Percentiles rank a stretch among this genome's conserved stretches.
phyloP scores from a whole-genome alignment of 2,888 invertebrate species.

The Drosophila anomelani region DNA sequence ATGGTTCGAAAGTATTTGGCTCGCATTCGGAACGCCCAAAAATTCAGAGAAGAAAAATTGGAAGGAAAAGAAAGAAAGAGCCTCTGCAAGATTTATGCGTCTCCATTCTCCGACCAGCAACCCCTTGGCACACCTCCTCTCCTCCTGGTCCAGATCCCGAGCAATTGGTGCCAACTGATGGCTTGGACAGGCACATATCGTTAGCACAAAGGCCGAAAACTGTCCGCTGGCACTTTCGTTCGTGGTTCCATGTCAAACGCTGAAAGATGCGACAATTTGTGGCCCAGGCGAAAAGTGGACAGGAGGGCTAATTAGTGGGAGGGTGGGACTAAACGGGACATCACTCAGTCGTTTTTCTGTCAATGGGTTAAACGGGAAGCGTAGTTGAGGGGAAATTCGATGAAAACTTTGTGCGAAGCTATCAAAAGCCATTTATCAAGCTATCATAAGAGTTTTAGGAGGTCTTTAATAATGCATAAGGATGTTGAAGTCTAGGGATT shows the following conservation, averaged over 20 bases:
- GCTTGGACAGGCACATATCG: slow-evolving; percentile 56
- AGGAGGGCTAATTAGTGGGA: slow-evolving; percentile 67
- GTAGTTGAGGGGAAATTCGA: slow-evolving; percentile 10
- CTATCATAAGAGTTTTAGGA: background rate
- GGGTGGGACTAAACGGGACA: slow-evolving; percentile 18
- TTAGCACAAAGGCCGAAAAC: slow-evolving; percentile 69
- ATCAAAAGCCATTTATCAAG: background rate
- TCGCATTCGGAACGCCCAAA: slow-evolving; percentile 13
- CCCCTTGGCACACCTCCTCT: slow-evolving; percentile 58
- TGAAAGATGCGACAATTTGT: slow-evolving; percentile 73
- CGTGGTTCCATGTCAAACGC: slow-evolving; percentile 65
- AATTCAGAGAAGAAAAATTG: slow-evolving; percentile 8
- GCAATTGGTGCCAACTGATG: slow-evolving; percentile 52
- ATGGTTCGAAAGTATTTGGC: slow-evolving; percentile 67
- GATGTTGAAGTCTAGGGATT: background rate
- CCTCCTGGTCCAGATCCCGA: slow-evolving; percentile 26
- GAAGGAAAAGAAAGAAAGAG: slow-evolving; percentile 13
- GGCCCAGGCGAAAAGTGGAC: slow-evolving; percentile 48
- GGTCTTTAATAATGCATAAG: background rate
- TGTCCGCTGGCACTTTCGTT: slow-evolving; percentile 51
- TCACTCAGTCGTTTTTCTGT: slow-evolving; percentile 17
- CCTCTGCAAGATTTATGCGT: slow-evolving; percentile 70
- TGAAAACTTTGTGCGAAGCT: slow-evolving; percentile 5
- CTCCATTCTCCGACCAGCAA: slow-evolving; percentile 23
- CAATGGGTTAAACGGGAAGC: slow-evolving; percentile 14